phyloP scores from a whole-genome alignment of 2,797 vertebrate species.

The Mus minutoides region DNA sequence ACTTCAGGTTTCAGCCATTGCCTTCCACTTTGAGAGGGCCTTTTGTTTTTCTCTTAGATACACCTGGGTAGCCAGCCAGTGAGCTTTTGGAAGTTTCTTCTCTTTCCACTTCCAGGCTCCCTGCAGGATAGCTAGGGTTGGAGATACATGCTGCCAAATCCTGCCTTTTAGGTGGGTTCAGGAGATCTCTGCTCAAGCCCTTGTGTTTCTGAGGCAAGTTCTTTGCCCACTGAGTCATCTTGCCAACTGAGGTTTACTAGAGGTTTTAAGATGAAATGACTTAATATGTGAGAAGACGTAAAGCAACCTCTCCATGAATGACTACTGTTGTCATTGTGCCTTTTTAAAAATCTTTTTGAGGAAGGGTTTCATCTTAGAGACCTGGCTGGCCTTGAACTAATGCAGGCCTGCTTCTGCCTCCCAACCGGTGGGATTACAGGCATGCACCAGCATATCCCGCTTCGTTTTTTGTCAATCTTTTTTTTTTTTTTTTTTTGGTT shows the following conservation, averaged over 20 bases:
- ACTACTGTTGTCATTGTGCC: background rate
- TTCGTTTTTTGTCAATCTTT: background rate
- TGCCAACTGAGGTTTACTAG: background rate
- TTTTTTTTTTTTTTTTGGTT: too few relatives aligned
- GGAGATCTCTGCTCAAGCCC: background rate
- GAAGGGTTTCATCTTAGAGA: background rate
- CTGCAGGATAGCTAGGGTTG: too few relatives aligned
- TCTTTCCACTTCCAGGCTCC: background rate
- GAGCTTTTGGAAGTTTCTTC: background rate
- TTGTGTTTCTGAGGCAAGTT: background rate
- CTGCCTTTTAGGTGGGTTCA: background rate
- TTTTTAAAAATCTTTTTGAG: background rate
- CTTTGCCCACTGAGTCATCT: background rate
- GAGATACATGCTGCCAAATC: background rate
- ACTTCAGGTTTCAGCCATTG: background rate
- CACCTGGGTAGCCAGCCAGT: too few relatives aligned
- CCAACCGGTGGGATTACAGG: background rate
- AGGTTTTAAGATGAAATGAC: slow-evolving; percentile 18
- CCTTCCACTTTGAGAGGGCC: background rate
- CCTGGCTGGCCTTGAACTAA: background rate
- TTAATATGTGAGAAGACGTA: background rate
- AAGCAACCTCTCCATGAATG: slow-evolving; percentile 11
- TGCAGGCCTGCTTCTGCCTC: too few relatives aligned
- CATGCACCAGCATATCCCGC: fast-evolving
- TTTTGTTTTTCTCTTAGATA: background rate